These are phyloP conservation scores for Cherax destructor DNA, from an alignment of 1,140 invertebrate species.

Conservation along the genomic window DNA sequence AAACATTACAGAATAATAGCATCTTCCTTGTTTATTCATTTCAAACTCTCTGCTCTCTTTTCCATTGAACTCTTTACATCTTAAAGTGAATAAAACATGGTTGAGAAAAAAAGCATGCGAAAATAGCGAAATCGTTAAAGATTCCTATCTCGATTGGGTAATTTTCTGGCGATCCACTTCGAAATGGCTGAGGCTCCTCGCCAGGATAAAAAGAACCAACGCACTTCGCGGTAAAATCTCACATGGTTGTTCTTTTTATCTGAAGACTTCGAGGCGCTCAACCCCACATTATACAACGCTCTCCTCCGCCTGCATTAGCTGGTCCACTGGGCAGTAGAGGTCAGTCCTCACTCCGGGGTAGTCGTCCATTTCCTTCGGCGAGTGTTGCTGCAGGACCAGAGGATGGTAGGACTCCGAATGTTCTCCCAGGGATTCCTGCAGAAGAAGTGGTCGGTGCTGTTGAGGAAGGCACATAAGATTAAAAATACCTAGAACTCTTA, in stretches of 20 bases:
- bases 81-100: too few species aligned
- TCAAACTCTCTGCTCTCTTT: neutral
- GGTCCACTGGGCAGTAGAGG: constrained; percentile 60
- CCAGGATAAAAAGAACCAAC: too few species aligned
- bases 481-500: neutral
- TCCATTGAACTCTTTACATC: too few species aligned
- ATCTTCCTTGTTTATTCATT: neutral
- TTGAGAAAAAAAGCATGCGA: too few species aligned
- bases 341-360: constrained; percentile 28
- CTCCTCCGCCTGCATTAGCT: constrained; percentile 61
- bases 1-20: neutral
- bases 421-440: constrained; percentile 16
- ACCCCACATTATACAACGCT: constrained; percentile 41
- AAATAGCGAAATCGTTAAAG: too few species aligned
- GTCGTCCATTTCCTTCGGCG: constrained; percentile 41
- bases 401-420: constrained; percentile 46
- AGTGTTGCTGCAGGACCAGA: constrained; percentile 43
- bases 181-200: too few species aligned
- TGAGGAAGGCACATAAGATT: neutral
- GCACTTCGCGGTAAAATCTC: too few species aligned
- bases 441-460: neutral
- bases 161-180: too few species aligned
- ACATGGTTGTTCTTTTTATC: too few species aligned
- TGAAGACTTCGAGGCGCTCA: too few species aligned
- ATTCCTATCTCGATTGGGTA: too few species aligned